Evolutionary conservation across 2,797 vertebrate species (phyloP).

Genomic region (Argyrosomus regius): DNA sequence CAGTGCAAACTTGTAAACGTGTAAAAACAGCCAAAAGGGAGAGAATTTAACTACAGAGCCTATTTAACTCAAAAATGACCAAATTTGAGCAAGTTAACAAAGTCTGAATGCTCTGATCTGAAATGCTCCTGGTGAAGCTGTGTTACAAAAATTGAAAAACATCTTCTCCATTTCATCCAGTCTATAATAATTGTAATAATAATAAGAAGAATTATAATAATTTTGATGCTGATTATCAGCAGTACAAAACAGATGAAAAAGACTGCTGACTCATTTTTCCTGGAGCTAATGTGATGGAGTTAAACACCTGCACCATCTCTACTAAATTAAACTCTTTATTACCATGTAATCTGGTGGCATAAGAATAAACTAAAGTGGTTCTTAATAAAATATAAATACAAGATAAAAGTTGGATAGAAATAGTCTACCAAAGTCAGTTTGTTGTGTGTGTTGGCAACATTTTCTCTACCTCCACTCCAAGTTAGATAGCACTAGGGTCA

Average conservation of each 20-base stretch:
- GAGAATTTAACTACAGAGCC: too few species aligned
- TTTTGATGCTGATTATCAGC: neutral
- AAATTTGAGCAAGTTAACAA: too few species aligned
- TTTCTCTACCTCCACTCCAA: constrained; percentile 34
- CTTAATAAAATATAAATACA: neutral
- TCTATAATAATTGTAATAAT: neutral
- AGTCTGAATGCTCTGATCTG: too few species aligned
- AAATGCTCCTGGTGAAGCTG: too few species aligned
- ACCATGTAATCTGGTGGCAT: neutral
- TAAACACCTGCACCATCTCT: neutral
- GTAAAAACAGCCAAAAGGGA: too few species aligned
- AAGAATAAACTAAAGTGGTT: neutral
- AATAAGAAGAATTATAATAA: too few species aligned
- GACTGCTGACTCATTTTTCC: neutral
- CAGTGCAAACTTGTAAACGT: too few species aligned
- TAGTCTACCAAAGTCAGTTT: constrained; percentile 22
- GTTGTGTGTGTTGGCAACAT: constrained; percentile 6
- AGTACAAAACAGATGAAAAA: constrained; percentile 10
- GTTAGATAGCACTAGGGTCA: constrained; percentile 56
- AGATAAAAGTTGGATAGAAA: constrained; percentile 5
- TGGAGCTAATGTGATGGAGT: neutral
- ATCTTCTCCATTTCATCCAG: neutral
- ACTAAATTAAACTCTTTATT: neutral
- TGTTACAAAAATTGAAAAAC: neutral
- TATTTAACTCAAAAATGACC: too few species aligned